Percentiles rank a stretch among this genome's conserved stretches.
Evolutionary conservation across 2,888 invertebrate species (phyloP).

Genomic region (Pristionchus entomophagus): DNA sequence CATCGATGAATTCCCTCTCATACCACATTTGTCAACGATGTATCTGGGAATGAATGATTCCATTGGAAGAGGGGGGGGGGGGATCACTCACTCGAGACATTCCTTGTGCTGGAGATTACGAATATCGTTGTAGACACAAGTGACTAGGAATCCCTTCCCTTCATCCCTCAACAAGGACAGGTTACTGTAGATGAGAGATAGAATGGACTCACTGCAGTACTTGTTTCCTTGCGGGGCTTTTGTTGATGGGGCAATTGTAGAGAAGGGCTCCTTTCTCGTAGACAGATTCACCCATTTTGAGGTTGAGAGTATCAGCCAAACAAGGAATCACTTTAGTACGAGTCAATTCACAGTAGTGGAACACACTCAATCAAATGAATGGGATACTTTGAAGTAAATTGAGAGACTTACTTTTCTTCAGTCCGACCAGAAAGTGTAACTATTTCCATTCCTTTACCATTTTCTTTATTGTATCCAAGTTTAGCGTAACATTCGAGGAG

Average conservation of each 20-base stretch:
- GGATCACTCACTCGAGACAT: neutral
- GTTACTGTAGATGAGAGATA: neutral
- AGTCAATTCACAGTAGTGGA: slow-evolving; percentile 18
- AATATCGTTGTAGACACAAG: slow-evolving; percentile 46
- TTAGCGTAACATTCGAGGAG: neutral
- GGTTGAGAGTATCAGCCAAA: neutral
- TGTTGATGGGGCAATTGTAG: neutral
- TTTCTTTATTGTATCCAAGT: no score
- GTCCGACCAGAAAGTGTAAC: neutral
- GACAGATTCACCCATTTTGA: neutral
- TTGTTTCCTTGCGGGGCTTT: neutral
- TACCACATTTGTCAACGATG: neutral
- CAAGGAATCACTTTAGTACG: slow-evolving; percentile 5
- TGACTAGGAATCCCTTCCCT: neutral
- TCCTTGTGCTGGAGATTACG: slow-evolving; percentile 17
- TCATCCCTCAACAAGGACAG: neutral
- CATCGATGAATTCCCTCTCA: neutral
- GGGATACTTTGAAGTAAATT: neutral
- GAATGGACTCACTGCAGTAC: neutral
- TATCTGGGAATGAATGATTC: neutral
- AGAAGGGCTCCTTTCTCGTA: slow-evolving; percentile 39
- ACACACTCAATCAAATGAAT: neutral
- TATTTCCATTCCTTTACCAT: neutral
- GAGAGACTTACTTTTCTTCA: neutral
- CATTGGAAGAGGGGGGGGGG: neutral